phyloP scores from a whole-genome alignment of 2,888 invertebrate genomes.

The Byasa hedistus region DNA sequence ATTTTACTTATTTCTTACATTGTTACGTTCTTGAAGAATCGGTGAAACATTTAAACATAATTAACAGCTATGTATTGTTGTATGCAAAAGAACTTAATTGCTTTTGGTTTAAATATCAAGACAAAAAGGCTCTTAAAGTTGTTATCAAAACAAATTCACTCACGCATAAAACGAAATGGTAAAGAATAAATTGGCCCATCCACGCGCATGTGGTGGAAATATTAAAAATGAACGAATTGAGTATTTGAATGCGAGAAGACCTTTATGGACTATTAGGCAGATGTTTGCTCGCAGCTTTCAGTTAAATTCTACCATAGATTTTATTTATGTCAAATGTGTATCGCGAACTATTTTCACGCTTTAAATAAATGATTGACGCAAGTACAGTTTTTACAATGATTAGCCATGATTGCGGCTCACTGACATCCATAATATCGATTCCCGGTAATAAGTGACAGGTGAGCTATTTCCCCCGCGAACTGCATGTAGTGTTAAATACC shows the following conservation, averaged over 20 bases:
- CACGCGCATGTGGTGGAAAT: constrained; percentile 40
- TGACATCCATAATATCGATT: not conserved
- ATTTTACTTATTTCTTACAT: too few species aligned
- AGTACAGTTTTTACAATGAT: not conserved
- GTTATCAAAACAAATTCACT: constrained; percentile 6
- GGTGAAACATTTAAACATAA: too few species aligned
- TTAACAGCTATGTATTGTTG: too few species aligned
- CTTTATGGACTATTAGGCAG: constrained; percentile 40
- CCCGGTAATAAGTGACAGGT: not conserved
- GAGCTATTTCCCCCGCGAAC: too few species aligned
- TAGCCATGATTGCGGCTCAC: not conserved
- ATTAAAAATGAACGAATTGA: constrained; percentile 54
- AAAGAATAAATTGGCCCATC: constrained; percentile 13
- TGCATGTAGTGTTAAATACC: too few species aligned
- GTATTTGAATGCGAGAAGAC: constrained; percentile 48
- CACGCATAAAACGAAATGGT: constrained; percentile 1
- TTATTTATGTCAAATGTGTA: constrained; percentile 1
- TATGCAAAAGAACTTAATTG: too few species aligned
- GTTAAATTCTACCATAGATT: constrained; percentile 7
- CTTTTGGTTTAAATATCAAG: too few species aligned
- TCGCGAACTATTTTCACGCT: too few species aligned
- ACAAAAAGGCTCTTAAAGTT: not conserved
- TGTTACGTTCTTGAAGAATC: too few species aligned
- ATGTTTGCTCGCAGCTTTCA: constrained; percentile 31
- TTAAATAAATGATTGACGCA: too few species aligned